Conservation (phyloP, 92 coral and sea anemone genomes). For the Epizoanthus ramosus region DNA sequence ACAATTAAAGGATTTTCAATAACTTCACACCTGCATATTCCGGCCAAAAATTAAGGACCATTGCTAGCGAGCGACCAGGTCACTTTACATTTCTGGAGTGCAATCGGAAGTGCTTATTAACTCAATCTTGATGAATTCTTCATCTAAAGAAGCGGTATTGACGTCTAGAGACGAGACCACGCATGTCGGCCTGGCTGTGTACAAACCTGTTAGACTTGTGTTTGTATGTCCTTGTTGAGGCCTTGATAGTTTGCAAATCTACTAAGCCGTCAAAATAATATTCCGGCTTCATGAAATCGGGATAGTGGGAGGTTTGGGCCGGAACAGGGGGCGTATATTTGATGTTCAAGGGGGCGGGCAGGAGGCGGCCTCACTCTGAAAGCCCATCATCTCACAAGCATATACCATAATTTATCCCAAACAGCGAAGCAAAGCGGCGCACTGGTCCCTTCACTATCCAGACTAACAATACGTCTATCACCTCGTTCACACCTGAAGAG, state of each 20-base stretch:
- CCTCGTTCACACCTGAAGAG: constrained; percentile 30
- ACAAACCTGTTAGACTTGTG: background rate
- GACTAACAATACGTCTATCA: constrained; percentile 31
- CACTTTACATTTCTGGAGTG: constrained; percentile 91
- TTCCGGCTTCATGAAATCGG: constrained; percentile 29
- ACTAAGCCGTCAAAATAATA: constrained; percentile 32
- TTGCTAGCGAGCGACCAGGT: constrained; percentile 39
- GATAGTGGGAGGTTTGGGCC: constrained; percentile 73
- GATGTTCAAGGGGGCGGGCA: constrained; percentile 92
- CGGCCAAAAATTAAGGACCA: constrained; percentile 21
- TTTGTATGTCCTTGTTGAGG: constrained; percentile 7
- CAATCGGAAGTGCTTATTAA: constrained; percentile 83
- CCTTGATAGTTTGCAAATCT: constrained; percentile 12
- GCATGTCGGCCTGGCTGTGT: background rate
- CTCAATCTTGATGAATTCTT: constrained; percentile 50
- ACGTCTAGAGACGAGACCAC: constrained; percentile 7
- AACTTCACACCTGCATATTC: constrained; percentile 55
- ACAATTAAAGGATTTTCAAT: constrained; percentile 63
- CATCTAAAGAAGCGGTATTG: constrained; percentile 15
- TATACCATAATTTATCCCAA: constrained; percentile 42
- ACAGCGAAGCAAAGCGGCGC: constrained; percentile 20
- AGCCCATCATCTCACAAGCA: constrained; percentile 75
- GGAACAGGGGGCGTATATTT: constrained; percentile 85
- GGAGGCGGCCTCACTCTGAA: constrained; percentile 78
- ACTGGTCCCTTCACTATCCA: constrained; percentile 23